Evolutionary conservation across 2,888 invertebrate species (phyloP).

Genomic region (Pecten maximus): DNA sequence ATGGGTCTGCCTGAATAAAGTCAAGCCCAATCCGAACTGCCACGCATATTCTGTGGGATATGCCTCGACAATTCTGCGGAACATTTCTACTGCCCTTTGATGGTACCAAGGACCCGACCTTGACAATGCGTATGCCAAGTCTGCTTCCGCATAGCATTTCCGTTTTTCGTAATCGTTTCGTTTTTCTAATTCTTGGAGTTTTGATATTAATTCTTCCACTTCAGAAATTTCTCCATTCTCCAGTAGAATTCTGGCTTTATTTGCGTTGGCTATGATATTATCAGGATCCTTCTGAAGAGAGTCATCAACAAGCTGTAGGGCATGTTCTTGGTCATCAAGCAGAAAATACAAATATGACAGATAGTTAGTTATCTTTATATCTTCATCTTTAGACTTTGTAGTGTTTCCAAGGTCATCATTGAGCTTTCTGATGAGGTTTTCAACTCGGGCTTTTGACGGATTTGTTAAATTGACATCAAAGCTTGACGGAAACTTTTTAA

Average conservation of each 20-base stretch:
- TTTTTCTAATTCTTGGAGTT: neutral
- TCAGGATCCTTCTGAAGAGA: neutral
- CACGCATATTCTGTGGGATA: neutral
- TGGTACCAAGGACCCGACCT: conserved; percentile 6
- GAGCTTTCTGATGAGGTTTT: neutral
- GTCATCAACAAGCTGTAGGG: neutral
- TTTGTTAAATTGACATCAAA: neutral
- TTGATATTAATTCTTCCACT: neutral
- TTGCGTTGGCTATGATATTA: neutral
- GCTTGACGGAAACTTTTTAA: neutral
- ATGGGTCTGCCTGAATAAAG: neutral
- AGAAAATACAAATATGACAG: neutral
- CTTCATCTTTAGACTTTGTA: neutral
- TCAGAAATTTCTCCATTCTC: neutral
- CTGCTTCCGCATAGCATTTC: neutral
- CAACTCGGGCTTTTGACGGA: neutral
- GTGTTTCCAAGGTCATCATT: neutral
- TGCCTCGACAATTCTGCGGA: neutral
- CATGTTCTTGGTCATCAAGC: neutral
- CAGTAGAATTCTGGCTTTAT: neutral
- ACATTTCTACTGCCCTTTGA: neutral
- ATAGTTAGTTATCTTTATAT: neutral
- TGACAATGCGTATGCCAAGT: neutral
- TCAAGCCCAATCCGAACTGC: neutral
- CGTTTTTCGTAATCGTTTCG: neutral